These are phyloP conservation scores for Python bivittatus DNA, from an alignment of 2,113 vertebrate genomes.

Conservation along the genomic window DNA sequence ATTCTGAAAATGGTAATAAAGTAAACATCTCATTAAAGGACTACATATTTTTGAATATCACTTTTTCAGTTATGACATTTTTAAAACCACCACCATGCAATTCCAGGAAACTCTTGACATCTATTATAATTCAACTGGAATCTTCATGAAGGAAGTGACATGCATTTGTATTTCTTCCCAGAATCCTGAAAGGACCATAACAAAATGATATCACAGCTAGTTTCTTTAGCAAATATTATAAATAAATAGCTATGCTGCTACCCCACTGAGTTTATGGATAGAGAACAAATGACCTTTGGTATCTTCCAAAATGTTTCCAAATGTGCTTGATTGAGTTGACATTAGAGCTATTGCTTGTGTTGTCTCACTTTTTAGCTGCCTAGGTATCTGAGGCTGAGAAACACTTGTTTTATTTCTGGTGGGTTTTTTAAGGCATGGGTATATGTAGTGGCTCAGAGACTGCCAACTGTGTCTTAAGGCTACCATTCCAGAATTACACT, in stretches of 20 bases:
- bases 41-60: not conserved
- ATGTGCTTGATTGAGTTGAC: not conserved
- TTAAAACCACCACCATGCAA: not conserved
- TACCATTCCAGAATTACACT: not conserved
- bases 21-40: not conserved
- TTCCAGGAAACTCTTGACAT: not conserved
- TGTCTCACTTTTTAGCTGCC: not conserved
- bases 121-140: not conserved
- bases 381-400: not conserved
- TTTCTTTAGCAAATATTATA: not conserved
- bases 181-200: not conserved
- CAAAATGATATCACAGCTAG: not conserved
- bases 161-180: not conserved
- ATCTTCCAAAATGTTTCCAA: not conserved
- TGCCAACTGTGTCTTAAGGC: not conserved
- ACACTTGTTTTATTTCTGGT: not conserved
- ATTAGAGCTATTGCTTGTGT: not conserved
- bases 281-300: not conserved
- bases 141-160: not conserved
- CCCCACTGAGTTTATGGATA: not conserved
- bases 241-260: slow-evolving; percentile 14
- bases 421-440: not conserved
- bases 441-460: not conserved
- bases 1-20: not conserved
- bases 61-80: not conserved